phyloP scores from a whole-genome alignment of 2,888 invertebrate species.

The Sinhomidia bicolor region DNA sequence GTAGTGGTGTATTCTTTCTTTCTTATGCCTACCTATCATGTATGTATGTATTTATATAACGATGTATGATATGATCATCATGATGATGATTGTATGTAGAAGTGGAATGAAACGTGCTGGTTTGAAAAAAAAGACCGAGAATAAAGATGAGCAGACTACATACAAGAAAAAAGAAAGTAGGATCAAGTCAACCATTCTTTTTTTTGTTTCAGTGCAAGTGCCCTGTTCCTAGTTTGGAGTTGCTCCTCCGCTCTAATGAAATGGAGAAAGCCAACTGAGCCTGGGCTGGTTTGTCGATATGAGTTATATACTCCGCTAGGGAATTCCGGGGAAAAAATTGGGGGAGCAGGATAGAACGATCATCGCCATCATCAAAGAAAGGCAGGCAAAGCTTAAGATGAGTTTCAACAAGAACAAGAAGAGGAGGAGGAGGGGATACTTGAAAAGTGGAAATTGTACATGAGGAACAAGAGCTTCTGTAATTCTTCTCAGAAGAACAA shows the following conservation, averaged over 20 bases:
- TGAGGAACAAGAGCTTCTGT: background rate
- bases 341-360: slow-evolving; percentile 40
- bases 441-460: slow-evolving; percentile 35
- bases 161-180: background rate
- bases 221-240: background rate
- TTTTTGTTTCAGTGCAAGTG: background rate
- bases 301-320: slow-evolving; percentile 61
- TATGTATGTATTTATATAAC: background rate
- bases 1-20: too few species aligned
- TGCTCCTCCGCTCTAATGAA: slow-evolving; percentile 49
- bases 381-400: slow-evolving; percentile 1
- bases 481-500: slow-evolving; percentile 13
- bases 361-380: slow-evolving; percentile 51
- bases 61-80: background rate
- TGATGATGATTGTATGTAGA: slow-evolving; percentile 1
- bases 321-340: slow-evolving; percentile 54
- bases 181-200: slow-evolving; percentile 2
- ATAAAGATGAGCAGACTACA: slow-evolving; percentile 21
- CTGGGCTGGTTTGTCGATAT: slow-evolving; percentile 56
- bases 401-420: slow-evolving; percentile 3
- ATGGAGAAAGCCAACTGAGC: slow-evolving; percentile 69
- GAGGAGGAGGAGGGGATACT: background rate
- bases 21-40: too few species aligned
- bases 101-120: slow-evolving; percentile 5
- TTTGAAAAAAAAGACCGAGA: background rate